Evolutionary conservation across 2,797 vertebrate genomes (phyloP), one percentile per base, ranked within the genome.

Genomic region (Periophthalmus magnuspinnatus): DNA sequence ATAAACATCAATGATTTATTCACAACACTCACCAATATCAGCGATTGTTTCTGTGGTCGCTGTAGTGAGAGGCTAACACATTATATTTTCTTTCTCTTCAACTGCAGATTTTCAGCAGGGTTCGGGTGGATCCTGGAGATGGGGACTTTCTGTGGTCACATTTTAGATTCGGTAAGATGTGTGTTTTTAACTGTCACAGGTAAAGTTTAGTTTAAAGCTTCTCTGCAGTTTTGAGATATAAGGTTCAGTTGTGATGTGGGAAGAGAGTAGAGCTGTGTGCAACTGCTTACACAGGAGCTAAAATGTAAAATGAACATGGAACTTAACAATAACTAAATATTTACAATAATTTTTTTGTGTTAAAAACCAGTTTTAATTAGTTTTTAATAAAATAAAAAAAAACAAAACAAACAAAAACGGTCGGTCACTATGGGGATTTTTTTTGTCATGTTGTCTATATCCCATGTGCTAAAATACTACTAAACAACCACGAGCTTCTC

Each of bases 201-300:
- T 71, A 70, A 71, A 78, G 76, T 68, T 85, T 78, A 79, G 61
- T 60, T 71, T 7, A 81, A 75, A 76, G 79, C 70, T 66, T 79
- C 56, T 19, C 84, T 74, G 61, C 76, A 79, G 61, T 61, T 70
- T 70, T 52, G 59, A 67, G 41, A 74, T 61, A 19, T n/a, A 50
- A 50, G 11, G 11, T 45, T 3, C 69, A 59, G 66, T 59, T 80
- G 76, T 69, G 66, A 68, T 28, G 79, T 81, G 72, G 75, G 78
- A 79, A 75, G 74, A 76, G 79, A 69, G 56, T 74, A 71, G 75
- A 77, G 76, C n/a, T 55, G 54, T 5, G 83, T 75, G 68, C 75
- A 52, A 71, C 38, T 55, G 24, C 48, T n/a, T 5, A 50, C 41
- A 45, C 11, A 2, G 41, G 28, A 28, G 28, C 38, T 11, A 9